A percentile compares a stretch with the other conserved stretches of the same genome.
phyloP scores from a whole-genome alignment of 2,888 invertebrate species.

The Ichneumoninae sp. region DNA sequence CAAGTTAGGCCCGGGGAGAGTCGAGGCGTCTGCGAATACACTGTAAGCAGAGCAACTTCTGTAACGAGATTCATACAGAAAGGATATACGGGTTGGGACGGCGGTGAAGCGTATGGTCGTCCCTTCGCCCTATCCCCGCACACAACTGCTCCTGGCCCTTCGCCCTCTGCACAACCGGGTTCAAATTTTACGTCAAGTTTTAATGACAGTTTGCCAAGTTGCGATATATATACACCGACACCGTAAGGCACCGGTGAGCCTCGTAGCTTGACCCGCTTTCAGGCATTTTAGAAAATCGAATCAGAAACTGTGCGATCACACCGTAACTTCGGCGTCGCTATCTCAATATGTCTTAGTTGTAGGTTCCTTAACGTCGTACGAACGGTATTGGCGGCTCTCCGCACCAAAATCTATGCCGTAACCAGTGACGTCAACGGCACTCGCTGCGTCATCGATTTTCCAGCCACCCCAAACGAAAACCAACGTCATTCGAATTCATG shows the following conservation, averaged over 20 bases:
- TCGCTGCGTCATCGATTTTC: conserved; percentile 28
- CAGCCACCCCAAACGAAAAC: neutral
- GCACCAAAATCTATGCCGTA: neutral
- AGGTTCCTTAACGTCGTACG: conserved; percentile 3
- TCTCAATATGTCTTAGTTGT: conserved; percentile 31
- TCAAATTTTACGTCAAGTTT: conserved; percentile 76
- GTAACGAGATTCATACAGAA: conserved; percentile 71
- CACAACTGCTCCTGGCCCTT: conserved; percentile 41
- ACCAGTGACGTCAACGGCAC: neutral
- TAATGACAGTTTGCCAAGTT: conserved; percentile 76
- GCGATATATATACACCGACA: conserved; percentile 36
- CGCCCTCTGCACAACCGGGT: conserved; percentile 44
- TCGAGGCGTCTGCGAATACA: conserved; percentile 34
- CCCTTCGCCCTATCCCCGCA: conserved; percentile 26
- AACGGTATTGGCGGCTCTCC: neutral
- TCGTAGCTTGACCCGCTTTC: conserved; percentile 61
- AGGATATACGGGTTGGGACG: conserved; percentile 41
- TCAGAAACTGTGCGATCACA: conserved; percentile 61
- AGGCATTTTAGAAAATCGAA: conserved; percentile 65
- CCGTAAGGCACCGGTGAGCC: conserved; percentile 51
- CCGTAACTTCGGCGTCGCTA: conserved; percentile 8
- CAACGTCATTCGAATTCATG: conserved; percentile 14
- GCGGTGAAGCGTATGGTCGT: conserved; percentile 22
- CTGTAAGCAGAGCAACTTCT: conserved; percentile 48
- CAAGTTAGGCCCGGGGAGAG: conserved; percentile 42